phyloP scores from a whole-genome alignment of 2,888 invertebrate genomes.

The Kuschelorhynchus macadamiae region DNA sequence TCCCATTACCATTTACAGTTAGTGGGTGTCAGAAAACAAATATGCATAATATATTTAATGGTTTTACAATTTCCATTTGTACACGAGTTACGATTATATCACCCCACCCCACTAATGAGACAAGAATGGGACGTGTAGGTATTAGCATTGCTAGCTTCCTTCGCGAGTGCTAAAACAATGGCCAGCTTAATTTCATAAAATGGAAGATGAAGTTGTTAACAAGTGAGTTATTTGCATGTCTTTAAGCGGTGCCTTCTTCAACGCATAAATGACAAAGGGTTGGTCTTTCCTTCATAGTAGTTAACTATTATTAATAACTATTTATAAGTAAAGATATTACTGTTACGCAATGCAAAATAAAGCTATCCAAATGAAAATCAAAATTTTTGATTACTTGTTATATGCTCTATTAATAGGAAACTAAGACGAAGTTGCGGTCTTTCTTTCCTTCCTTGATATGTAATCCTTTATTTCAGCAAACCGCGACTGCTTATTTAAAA shows the following conservation, averaged over 20 bases:
- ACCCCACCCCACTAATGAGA: constrained; percentile 37
- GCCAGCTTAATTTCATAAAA: constrained; percentile 37
- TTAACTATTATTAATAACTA: no score
- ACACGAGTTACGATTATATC: neutral
- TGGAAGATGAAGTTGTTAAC: constrained; percentile 45
- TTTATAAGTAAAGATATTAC: no score
- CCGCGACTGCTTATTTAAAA: no score
- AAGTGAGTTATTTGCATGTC: constrained; percentile 41
- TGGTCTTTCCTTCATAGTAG: no score
- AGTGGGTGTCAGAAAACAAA: constrained; percentile 21
- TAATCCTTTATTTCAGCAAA: no score
- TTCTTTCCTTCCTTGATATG: no score
- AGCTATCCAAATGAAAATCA: no score
- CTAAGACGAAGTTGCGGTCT: no score
- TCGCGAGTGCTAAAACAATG: constrained; percentile 22
- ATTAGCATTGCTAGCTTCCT: constrained; percentile 8
- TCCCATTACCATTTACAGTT: constrained; percentile 7
- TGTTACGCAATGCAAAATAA: no score
- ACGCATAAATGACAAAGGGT: no score
- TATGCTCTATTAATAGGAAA: no score
- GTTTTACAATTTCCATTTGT: constrained; percentile 20
- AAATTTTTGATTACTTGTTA: no score
- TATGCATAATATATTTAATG: constrained; percentile 11
- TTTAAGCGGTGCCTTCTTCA: constrained; percentile 27
- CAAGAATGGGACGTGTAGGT: constrained; percentile 39